phyloP scores from a whole-genome alignment of 1,140 invertebrate genomes.

The Gryllus bimaculatus region DNA sequence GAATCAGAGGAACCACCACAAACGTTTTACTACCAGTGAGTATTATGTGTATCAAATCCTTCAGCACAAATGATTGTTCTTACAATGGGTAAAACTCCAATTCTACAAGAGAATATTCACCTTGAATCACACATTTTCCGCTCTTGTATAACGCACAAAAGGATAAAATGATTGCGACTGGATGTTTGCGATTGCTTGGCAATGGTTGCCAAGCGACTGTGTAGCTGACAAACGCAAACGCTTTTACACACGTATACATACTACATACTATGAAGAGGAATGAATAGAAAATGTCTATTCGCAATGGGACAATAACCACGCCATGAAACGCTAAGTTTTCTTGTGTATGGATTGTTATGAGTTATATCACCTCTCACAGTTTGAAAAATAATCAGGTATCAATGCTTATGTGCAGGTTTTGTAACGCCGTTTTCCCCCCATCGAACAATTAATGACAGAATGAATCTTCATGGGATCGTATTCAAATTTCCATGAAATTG shows the following conservation, averaged over 20 bases:
- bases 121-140: background rate
- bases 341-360: no score
- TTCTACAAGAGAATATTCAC: background rate
- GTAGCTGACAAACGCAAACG: conserved; percentile 3
- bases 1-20: background rate
- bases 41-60: background rate
- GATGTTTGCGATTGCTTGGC: background rate
- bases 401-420: no score
- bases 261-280: no score
- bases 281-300: no score
- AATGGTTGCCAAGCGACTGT: background rate
- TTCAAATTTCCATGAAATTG: no score
- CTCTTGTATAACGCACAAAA: background rate
- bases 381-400: no score
- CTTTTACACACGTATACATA: background rate
- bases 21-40: background rate
- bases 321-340: no score
- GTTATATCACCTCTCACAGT: no score
- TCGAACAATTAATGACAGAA: no score
- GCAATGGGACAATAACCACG: no score
- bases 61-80: background rate
- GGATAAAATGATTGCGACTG: background rate
- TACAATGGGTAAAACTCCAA: background rate
- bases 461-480: no score
- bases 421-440: no score